These are phyloP conservation scores for Dendrocincla fuliginosa DNA, from an alignment of 2,797 vertebrate genomes.

Conservation along the genomic window DNA sequence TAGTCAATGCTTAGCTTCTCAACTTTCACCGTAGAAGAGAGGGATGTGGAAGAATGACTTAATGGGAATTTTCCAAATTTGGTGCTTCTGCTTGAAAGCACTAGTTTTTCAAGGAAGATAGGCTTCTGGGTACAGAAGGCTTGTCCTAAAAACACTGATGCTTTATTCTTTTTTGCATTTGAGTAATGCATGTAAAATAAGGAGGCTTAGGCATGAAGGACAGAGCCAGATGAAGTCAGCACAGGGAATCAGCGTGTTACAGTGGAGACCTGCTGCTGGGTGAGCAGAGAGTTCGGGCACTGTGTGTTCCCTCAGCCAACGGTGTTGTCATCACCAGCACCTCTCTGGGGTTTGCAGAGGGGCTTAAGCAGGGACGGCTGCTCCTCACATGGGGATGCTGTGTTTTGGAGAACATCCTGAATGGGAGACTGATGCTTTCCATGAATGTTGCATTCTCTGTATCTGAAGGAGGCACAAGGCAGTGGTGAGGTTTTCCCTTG, in stretches of 20 bases:
- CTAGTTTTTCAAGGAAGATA: background rate
- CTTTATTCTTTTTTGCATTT: background rate
- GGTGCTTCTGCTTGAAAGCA: background rate
- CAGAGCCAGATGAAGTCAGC: background rate
- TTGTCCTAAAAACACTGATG: background rate
- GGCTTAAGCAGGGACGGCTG: background rate
- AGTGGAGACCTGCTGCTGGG: background rate
- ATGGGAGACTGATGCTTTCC: background rate
- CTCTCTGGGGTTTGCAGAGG: background rate
- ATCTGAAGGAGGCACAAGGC: background rate
- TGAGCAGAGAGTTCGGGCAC: background rate
- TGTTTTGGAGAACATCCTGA: background rate
- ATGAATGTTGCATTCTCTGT: rapidly evolving
- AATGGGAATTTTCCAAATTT: background rate
- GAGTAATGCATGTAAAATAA: background rate
- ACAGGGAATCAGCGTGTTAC: background rate
- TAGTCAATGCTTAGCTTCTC: background rate
- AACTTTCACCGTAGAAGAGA: background rate
- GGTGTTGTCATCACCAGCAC: background rate
- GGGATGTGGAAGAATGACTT: background rate
- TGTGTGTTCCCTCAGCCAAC: background rate
- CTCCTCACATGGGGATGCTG: rapidly evolving
- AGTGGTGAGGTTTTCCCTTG: background rate
- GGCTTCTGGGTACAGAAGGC: background rate
- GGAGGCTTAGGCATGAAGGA: background rate